Evolutionary conservation across 2,888 invertebrate genomes (phyloP), one percentile per base, ranked within the genome.

Genomic region (Lacanobia wlatinum): DNA sequence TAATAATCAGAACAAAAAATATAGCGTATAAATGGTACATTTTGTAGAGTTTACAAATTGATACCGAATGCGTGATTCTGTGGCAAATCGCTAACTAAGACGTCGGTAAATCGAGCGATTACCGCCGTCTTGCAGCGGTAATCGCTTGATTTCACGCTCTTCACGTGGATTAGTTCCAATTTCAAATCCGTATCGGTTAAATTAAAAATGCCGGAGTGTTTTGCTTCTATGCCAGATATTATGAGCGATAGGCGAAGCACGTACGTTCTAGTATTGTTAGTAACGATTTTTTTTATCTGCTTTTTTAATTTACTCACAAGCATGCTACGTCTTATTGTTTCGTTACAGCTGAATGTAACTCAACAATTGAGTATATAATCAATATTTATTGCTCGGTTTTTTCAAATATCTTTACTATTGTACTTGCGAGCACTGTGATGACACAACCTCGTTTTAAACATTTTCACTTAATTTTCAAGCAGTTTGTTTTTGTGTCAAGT

Each of bases 101-200:
- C 52, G 58, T 48, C 58, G 61, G 70, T 34, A 34, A 34, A 34
- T 34, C 34, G 6, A 34, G 34, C 34, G 34, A 34, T 34, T 34
- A 34, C 34, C 34, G 34, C 6, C 6, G 6, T 34, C 34, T 34
- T 34, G 34, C 34, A 34, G 53, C 58, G 58, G 70, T 80, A 78
- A 84, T 85, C 73, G 71, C 23, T 66, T 82, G 7, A 85, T 86
- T 85, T 86, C 80, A 85, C 84, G 79, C 46, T 53, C 28, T 23
- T 40, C 67, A 68, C 63, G 48, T 74, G 59, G 61, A 73, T 76
- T 78, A 52, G 77, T 72, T 83, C 65, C 82, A 67, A 68, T 83
- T 53, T 43, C 38, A 70, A 77, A 80, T 59, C 50, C 70, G 65
- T 77, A 72, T 81, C 72, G 61, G 73, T 73, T 61, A 73, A 85